Percentiles rank a stretch among this genome's conserved stretches.
Evolutionary conservation across 1,140 invertebrate genomes (phyloP).

Genomic region (Caenorhabditis inopinata): DNA sequence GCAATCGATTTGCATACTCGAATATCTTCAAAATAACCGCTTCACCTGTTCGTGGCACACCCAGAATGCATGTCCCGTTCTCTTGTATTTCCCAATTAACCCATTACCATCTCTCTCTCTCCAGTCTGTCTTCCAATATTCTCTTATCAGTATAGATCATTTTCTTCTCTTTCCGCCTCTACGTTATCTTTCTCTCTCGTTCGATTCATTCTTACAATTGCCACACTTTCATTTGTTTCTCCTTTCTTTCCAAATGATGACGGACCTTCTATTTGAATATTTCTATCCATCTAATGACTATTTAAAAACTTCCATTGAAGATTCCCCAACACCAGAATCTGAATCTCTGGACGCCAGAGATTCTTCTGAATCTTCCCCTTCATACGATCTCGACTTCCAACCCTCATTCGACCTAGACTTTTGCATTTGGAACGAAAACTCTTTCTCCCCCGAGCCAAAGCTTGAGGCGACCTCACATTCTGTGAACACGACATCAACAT

Average conservation of each 20-base stretch:
- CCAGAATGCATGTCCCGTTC: too few relatives aligned
- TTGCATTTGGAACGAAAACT: not conserved
- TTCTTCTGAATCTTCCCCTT: not conserved
- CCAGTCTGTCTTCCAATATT: not conserved
- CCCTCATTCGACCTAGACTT: not conserved
- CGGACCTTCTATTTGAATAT: slow-evolving; percentile 13
- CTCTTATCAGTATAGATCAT: slow-evolving; percentile 11
- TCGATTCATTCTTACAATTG: not conserved
- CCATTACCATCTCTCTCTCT: not conserved
- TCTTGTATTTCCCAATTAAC: not conserved
- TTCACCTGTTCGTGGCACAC: too few relatives aligned
- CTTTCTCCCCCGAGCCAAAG: not conserved
- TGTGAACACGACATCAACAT: not conserved
- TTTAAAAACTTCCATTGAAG: not conserved
- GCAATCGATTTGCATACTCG: too few relatives aligned
- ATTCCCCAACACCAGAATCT: not conserved
- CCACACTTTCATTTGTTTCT: not conserved
- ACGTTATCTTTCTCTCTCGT: not conserved
- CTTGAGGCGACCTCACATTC: not conserved
- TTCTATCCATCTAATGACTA: not conserved
- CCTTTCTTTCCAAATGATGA: not conserved
- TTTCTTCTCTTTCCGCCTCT: not conserved
- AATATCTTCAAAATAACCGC: too few relatives aligned
- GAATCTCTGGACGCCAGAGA: not conserved
- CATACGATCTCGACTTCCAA: not conserved